Conservation (phyloP, 2,888 invertebrate genomes). For the Notodonta ziczac region DNA sequence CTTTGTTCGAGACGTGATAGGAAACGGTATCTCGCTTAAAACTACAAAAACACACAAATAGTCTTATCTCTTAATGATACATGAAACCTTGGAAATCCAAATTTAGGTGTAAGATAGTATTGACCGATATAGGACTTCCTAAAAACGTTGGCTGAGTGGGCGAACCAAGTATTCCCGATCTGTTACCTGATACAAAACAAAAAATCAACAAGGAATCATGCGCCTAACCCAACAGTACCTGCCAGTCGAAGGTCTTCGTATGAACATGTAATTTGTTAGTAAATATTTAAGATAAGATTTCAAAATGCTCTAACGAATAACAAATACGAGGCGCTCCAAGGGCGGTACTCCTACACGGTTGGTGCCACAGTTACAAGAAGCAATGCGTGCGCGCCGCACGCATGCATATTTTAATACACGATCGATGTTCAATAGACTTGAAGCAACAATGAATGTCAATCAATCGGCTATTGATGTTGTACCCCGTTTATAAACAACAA, state of each 20-base stretch:
- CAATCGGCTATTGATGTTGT: constrained; percentile 39
- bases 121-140: too few species aligned
- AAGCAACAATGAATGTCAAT: constrained; percentile 48
- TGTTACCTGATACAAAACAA: not conserved
- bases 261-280: constrained; percentile 34
- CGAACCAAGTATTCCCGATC: not conserved
- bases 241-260: constrained; percentile 6
- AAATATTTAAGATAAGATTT: constrained; percentile 42
- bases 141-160: not conserved
- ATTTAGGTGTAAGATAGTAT: too few species aligned
- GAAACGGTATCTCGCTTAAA: constrained; percentile 23
- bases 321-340: constrained; percentile 49
- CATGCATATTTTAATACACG: constrained; percentile 50
- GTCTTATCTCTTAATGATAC: too few species aligned
- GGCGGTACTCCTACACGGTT: constrained; percentile 52
- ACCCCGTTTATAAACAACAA: constrained; percentile 38
- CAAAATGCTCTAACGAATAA: constrained; percentile 45
- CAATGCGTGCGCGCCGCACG: constrained; percentile 44
- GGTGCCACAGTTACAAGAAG: constrained; percentile 40
- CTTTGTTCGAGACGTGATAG: constrained; percentile 51
- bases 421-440: constrained; percentile 39
- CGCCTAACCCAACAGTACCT: constrained; percentile 5
- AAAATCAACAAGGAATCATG: constrained; percentile 3
- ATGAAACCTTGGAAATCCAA: too few species aligned
- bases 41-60: not conserved